A percentile compares a stretch with the other conserved stretches of the same genome.
Evolutionary conservation across 2,113 vertebrate genomes (phyloP).

Genomic region (Trinectes maculatus): DNA sequence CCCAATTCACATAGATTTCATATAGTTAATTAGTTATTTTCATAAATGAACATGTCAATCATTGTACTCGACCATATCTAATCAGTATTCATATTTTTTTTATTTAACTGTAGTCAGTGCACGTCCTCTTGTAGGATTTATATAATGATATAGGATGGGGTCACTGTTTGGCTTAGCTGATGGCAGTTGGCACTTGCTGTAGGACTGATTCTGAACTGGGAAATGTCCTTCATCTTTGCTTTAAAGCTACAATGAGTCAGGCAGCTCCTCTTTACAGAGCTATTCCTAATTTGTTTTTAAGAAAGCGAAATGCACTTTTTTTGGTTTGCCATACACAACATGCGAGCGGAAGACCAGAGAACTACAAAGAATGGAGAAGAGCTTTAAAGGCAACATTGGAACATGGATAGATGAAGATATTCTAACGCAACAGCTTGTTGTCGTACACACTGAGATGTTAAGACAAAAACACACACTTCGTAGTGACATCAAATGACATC

Average conservation of each 20-base stretch:
- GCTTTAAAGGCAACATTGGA: conserved; percentile 12
- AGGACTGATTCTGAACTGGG: background rate
- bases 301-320: background rate
- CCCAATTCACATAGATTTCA: background rate
- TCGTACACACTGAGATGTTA: background rate
- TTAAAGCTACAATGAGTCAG: conserved; percentile 30
- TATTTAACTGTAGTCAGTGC: background rate
- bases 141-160: background rate
- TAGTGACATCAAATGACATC: background rate
- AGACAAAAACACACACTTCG: background rate
- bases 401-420: conserved; percentile 11
- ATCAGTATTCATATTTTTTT: background rate
- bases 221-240: conserved; percentile 1
- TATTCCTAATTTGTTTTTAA: background rate
- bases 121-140: conserved; percentile 27
- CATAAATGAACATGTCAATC: too few species aligned
- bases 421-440: background rate
- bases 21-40: background rate
- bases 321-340: background rate
- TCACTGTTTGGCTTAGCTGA: background rate
- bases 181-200: background rate
- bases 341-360: conserved; percentile 15
- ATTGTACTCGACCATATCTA: background rate
- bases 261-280: background rate
- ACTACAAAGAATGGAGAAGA: background rate